These are phyloP conservation scores for Tipula confusa DNA, from an alignment of 2,888 invertebrate species.

Conservation along the genomic window DNA sequence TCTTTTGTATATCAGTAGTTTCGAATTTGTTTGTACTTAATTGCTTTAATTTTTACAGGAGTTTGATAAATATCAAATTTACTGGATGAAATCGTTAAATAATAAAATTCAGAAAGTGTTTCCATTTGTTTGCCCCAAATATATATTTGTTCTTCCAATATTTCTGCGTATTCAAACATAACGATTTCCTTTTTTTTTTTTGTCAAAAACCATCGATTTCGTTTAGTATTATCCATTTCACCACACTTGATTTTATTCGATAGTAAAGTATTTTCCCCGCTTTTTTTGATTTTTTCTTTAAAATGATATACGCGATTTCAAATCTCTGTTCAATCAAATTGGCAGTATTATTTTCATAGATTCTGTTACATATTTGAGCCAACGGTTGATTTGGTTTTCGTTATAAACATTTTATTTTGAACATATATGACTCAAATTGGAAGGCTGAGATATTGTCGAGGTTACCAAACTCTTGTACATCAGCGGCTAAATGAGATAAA, in stretches of 20 bases:
- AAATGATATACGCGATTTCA: neutral
- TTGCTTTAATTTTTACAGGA: neutral
- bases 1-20: neutral
- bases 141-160: neutral
- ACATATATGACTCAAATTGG: conserved; percentile 37
- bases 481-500: too few species aligned
- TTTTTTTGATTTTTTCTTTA: neutral
- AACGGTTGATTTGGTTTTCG: too few species aligned
- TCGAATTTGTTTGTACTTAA: neutral
- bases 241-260: neutral
- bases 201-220: conserved; percentile 15
- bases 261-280: conserved; percentile 28
- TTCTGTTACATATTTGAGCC: too few species aligned
- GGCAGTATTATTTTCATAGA: conserved; percentile 33
- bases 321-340: neutral
- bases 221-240: conserved; percentile 14
- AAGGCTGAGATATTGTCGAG: conserved; percentile 38
- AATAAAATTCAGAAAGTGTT: neutral
- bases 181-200: neutral
- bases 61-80: neutral
- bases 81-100: neutral
- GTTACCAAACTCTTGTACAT: conserved; percentile 36
- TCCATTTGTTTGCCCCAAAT: neutral
- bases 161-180: conserved; percentile 6
- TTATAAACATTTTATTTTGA: too few species aligned